Conservation (phyloP, 2,113 vertebrate species). For the Cephalopholis sonnerati region DNA sequence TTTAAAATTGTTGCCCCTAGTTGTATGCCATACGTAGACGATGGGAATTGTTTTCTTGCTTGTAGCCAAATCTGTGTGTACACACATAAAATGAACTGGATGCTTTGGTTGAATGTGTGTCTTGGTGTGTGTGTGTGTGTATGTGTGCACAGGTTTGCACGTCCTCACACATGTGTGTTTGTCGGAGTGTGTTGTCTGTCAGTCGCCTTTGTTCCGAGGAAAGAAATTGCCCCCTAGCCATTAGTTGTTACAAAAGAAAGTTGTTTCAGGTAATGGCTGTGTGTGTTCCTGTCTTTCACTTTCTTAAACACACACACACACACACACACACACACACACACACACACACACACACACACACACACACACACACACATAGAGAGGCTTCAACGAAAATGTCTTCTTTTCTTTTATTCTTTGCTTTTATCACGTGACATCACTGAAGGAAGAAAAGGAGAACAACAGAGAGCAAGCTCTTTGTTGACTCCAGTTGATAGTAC, state of each 20-base stretch:
- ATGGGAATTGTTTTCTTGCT: slow-evolving; percentile 44
- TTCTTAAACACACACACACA: background rate
- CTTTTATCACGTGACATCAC: slow-evolving; percentile 27
- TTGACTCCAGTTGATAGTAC: slow-evolving; percentile 43
- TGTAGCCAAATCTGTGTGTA: slow-evolving; percentile 36
- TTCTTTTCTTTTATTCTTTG: slow-evolving; percentile 7
- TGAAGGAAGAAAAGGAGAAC: background rate
- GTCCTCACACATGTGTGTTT: slow-evolving; percentile 22
- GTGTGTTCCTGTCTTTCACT: slow-evolving; percentile 52
- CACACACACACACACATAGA: slow-evolving; percentile 20
- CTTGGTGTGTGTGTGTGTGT: slow-evolving; percentile 10
- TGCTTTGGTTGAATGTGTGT: slow-evolving; percentile 37
- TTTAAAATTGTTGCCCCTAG: slow-evolving; percentile 60
- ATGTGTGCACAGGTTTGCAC: background rate
- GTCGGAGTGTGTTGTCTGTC: slow-evolving; percentile 32
- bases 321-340: slow-evolving; percentile 8
- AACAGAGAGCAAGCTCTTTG: slow-evolving; percentile 33
- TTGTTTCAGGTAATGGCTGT: slow-evolving; percentile 71
- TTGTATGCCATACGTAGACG: slow-evolving; percentile 52
- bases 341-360: slow-evolving; percentile 6
- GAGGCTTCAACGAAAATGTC: slow-evolving; percentile 28
- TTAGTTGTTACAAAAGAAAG: slow-evolving; percentile 67
- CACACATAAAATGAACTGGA: slow-evolving; percentile 18
- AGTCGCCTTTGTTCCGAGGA: slow-evolving; percentile 57
- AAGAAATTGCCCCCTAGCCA: slow-evolving; percentile 55